Base-by-base conservation (phyloP, 1,140 invertebrate genomes). In the Bacillus rossius region DNA sequence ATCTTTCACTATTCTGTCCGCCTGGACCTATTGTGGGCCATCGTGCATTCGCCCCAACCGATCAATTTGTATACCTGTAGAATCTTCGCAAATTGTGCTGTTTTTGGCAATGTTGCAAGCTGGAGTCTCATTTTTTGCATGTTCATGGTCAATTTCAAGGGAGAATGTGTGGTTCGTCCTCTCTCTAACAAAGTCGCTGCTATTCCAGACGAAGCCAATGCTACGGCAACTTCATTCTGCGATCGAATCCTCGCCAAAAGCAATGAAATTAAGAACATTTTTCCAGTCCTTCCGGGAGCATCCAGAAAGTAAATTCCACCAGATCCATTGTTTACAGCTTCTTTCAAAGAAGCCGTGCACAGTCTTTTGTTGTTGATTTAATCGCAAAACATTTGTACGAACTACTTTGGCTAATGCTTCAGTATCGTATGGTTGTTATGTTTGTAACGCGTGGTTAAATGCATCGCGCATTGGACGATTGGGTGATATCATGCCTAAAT, bases 201-300 rank as follows among this genome's bases (percentile, higher is more conserved):
- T 29, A 72, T 73, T 45, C 65, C 67, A 63, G 67, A 73, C 59
- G 68, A 75, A 59, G 73, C 73, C 40, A 73, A 23, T 23, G 71
- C 72, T 23, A 76, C 52, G 42, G 71, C 68, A 52, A 75, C 70
- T 53, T 68, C 58, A 29, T 60, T 60, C 63, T 64, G 49, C 23
- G 62, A 57, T 38, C 71, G 52, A 43, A 74, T 59, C 62, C 57
- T 69, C 0, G 63, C 66, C 37, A 73, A 67, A 55, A 75, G 62
- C 50, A 75, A 69, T 64, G 66, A 68, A 63, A 71, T 72, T 17
- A 75, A 55, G 61, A 75, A 75, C 45, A 69, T 76, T 71, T 76
- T 76, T 16, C 73, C 71, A 40, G 71, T 75, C 48, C 71, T 72
- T 42, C 73, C 73, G 52, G 76, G 72, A 37, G 75, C 71, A 71